Conservation (phyloP, 2,113 vertebrate genomes). For the Gymnorhina tibicen region DNA sequence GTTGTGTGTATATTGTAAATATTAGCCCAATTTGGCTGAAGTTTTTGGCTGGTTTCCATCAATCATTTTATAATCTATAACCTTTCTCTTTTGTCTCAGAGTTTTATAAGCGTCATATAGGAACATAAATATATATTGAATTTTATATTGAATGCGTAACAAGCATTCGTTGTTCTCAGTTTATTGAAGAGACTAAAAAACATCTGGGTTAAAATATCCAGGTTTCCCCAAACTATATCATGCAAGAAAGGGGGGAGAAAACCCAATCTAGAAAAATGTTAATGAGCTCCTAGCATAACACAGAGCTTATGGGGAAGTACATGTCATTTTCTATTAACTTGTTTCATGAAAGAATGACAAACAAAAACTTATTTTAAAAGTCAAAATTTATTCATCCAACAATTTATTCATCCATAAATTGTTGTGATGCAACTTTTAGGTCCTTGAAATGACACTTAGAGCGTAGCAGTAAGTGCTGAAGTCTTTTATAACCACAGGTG, state of each 20-base stretch:
- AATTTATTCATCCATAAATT: background rate
- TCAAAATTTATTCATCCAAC: background rate
- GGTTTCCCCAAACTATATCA: background rate
- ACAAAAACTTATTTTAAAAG: background rate
- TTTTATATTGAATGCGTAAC: background rate
- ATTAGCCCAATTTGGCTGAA: background rate
- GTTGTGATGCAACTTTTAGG: background rate
- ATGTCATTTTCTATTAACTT: background rate
- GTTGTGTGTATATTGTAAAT: background rate
- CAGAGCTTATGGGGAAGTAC: background rate
- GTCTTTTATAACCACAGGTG: background rate
- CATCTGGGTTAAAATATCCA: background rate
- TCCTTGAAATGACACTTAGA: background rate
- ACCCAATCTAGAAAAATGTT: background rate
- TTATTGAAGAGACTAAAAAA: background rate
- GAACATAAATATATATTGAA: background rate
- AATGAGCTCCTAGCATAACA: background rate
- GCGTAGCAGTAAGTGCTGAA: accelerated
- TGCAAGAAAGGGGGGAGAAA: background rate
- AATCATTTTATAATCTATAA: background rate
- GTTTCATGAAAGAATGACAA: background rate
- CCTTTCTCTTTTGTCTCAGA: background rate
- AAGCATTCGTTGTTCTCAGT: background rate
- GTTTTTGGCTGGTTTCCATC: background rate
- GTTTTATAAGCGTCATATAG: background rate